Conservation (phyloP, 2,888 invertebrate genomes). For the Thysanoteuthis rhombus region DNA sequence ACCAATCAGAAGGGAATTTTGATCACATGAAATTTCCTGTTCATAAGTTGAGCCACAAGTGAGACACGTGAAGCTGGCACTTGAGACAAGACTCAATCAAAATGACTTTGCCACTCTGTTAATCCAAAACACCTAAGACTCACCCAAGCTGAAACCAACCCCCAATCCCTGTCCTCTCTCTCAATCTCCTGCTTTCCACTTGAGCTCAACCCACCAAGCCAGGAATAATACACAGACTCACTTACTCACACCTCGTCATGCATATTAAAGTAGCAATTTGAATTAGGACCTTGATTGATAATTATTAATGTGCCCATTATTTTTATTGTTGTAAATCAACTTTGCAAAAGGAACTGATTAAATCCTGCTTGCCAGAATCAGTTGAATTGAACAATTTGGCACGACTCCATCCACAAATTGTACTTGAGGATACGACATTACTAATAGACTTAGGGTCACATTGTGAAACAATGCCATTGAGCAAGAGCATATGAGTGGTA, state of each 20-base stretch:
- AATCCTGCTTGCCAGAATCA: neutral
- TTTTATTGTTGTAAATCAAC: neutral
- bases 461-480: constrained; percentile 12
- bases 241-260: neutral
- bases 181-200: neutral
- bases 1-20: neutral
- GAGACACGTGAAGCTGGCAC: neutral
- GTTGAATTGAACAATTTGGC: neutral
- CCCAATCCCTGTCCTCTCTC: neutral
- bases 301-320: constrained; percentile 12
- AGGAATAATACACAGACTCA: neutral
- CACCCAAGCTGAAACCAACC: neutral
- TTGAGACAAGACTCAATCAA: neutral
- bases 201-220: neutral
- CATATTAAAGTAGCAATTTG: constrained; percentile 12
- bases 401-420: neutral
- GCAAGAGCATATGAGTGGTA: neutral
- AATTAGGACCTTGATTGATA: neutral
- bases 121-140: neutral
- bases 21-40: neutral
- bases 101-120: neutral
- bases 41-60: neutral
- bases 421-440: constrained; percentile 12
- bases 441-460: constrained; percentile 12
- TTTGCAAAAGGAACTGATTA: neutral